phyloP scores from a whole-genome alignment of 1,140 invertebrate genomes.

The Bombus fervidus region DNA sequence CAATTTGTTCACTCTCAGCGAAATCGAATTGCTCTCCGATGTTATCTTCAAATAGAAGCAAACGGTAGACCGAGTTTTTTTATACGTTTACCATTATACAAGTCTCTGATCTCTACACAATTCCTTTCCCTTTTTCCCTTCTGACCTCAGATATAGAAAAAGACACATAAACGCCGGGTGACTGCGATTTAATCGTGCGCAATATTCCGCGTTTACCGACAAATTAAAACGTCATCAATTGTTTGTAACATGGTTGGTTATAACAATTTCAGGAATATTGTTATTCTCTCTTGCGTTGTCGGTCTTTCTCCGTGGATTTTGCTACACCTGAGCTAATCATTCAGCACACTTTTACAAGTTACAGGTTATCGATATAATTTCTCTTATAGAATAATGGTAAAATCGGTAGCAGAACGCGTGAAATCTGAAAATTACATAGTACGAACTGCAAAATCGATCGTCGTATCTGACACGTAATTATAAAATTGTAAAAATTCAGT shows the following conservation, averaged over 20 bases:
- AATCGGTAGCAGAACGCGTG: too few species aligned
- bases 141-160: not conserved
- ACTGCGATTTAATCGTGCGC: constrained; percentile 24
- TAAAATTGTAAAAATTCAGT: too few species aligned
- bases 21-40: constrained; percentile 83
- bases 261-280: not conserved
- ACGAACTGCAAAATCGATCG: too few species aligned
- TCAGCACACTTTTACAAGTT: too few species aligned
- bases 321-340: not conserved
- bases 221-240: not conserved
- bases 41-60: constrained; percentile 84
- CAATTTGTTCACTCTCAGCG: constrained; percentile 82
- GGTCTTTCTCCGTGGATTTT: not conserved
- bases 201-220: not conserved
- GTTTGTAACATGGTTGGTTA: not conserved
- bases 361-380: too few species aligned
- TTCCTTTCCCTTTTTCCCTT: constrained; percentile 29
- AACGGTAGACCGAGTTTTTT: constrained; percentile 77
- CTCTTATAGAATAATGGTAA: too few species aligned
- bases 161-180: not conserved
- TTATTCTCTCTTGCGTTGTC: not conserved
- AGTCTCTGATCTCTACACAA: constrained; percentile 48
- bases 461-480: too few species aligned
- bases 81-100: constrained; percentile 43
- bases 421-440: too few species aligned